Conservation (phyloP, 2,888 invertebrate species). For the Pilophorus perplexus region DNA sequence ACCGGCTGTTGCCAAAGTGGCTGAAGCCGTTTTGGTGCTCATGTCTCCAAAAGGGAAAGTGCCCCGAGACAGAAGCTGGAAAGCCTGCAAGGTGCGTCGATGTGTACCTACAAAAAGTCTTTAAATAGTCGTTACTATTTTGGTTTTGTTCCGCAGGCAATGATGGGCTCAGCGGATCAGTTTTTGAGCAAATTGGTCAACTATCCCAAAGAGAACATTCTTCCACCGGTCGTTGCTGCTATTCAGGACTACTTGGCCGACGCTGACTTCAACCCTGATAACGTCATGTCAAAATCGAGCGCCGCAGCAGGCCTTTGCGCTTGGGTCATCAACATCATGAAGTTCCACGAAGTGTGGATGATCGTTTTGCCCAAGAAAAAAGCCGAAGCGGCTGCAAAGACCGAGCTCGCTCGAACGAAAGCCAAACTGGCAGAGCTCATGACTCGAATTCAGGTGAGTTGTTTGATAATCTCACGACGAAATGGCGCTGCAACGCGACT, state of each 20-base stretch:
- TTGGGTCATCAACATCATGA: constrained; percentile 91
- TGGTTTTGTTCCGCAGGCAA: constrained; percentile 53
- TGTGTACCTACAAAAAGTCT: neutral
- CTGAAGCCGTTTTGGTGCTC: constrained; percentile 83
- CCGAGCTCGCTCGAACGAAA: constrained; percentile 76
- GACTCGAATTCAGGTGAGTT: constrained; percentile 62
- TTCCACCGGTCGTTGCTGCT: constrained; percentile 81
- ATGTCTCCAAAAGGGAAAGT: constrained; percentile 78
- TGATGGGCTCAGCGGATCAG: constrained; percentile 88
- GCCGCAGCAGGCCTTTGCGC: constrained; percentile 91
- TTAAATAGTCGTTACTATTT: neutral
- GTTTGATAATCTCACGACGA: neutral
- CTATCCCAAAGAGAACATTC: constrained; percentile 92
- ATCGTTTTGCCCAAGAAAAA: constrained; percentile 88
- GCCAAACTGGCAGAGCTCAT: constrained; percentile 74
- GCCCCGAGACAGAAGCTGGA: constrained; percentile 91
- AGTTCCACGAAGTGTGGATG: constrained; percentile 84
- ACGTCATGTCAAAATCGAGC: constrained; percentile 78
- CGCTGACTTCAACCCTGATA: constrained; percentile 79
- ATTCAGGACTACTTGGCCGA: constrained; percentile 62
- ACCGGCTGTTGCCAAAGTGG: constrained; percentile 80
- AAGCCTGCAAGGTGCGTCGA: constrained; percentile 68
- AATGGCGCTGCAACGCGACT: neutral
- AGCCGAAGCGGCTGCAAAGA: constrained; percentile 81
- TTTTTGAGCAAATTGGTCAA: constrained; percentile 78